Evolutionary conservation across 2,888 invertebrate genomes (phyloP), one percentile per base, ranked within the genome.

Genomic region (Temnothorax rugatulus): DNA sequence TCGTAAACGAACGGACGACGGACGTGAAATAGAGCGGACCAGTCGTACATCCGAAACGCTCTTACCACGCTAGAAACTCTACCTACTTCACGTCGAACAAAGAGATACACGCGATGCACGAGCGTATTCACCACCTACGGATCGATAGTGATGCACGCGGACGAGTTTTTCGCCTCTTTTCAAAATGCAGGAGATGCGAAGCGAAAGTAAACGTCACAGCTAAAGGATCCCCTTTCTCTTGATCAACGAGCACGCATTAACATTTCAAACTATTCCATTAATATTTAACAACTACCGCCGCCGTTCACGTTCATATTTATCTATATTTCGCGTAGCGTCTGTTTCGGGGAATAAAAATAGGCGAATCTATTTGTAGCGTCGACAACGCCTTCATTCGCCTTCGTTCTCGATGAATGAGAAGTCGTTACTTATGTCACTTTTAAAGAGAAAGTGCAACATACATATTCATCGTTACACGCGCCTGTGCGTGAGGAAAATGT

Each of bases 41-140:
- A 59, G 57, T 38, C 59, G 71, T 59, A 79, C 71, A 69, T 79
- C 71, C 79, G 71, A 79, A 71, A 79, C 71, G 79, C 71, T 79
- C 69, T 79, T 79, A 59, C 79, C 52, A 13, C 11, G n/a, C 47
- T 69, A 59, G 57, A 69, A 69, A 69, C 34, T 77, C 77, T 79
- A 69, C 69, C 29, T 34, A 68, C 54, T 57, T 57, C n/a, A 29
- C 63, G n/a, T 34, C 29, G 66, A 38, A 69, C 69, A 71, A 79
- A 69, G 69, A 79, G 59, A 71, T 79, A 9, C 44, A 38, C 47
- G 68, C 34, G 44, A 57, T 59, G 59, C 57, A 47, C 57, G 57
- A 59, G 44, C 41, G 68, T 47, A 66, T 15, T 5, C 61, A 52
- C 18, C 77, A 29, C 41, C 21, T 57, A 29, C 44, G 54, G 54